Conservation (phyloP, 1,140 invertebrate species). For the Camponotus vicinus region DNA sequence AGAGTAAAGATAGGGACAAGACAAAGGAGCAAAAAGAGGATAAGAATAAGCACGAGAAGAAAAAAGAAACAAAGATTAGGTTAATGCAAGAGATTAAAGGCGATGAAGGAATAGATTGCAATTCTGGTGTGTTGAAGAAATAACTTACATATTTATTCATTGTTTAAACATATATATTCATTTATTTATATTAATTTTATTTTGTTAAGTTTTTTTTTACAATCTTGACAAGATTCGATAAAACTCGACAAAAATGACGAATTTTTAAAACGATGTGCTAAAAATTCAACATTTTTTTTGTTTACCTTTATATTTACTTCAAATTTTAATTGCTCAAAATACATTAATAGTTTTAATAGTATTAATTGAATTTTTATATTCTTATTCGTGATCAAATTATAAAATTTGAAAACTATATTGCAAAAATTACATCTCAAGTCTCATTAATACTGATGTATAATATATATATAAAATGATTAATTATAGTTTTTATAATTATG, state of each 20-base stretch:
- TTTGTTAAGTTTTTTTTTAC: not conserved
- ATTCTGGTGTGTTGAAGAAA: constrained; percentile 84
- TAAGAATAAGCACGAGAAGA: constrained; percentile 60
- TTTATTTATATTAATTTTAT: constrained; percentile 32
- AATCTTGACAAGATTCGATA: too few relatives aligned
- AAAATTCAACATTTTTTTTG: not conserved
- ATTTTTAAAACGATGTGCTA: too few relatives aligned
- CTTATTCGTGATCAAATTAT: too few relatives aligned
- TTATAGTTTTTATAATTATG: not conserved
- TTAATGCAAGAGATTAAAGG: constrained; percentile 83
- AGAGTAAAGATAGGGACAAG: constrained; percentile 84
- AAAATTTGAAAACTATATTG: too few relatives aligned
- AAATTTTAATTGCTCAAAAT: not conserved
- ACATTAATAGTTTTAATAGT: too few relatives aligned
- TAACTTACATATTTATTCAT: not conserved
- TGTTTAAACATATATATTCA: not conserved
- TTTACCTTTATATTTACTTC: not conserved
- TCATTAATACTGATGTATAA: too few relatives aligned
- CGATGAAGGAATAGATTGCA: constrained; percentile 88
- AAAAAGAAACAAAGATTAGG: constrained; percentile 64
- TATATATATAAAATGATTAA: not conserved
- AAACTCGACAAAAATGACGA: not conserved
- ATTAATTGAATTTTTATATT: too few relatives aligned
- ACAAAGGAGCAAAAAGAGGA: constrained; percentile 69
- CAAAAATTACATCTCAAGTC: too few relatives aligned